Conservation (phyloP, 2,888 invertebrate genomes). For the Lithophane ornitopus region DNA sequence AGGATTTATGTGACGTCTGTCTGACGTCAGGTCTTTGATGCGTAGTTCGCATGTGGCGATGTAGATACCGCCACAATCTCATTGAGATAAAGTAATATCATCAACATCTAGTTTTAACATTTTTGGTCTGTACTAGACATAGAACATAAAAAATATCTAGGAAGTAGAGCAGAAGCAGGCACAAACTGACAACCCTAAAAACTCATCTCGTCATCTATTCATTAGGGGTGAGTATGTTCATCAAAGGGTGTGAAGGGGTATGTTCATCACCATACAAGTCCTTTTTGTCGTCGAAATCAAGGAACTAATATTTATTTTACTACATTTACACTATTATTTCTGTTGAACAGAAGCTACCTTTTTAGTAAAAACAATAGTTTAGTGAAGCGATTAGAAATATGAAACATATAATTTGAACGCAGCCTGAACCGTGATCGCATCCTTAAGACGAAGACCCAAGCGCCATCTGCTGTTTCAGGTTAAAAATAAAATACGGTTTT, state of each 20-base stretch:
- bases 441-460: slow-evolving; percentile 15
- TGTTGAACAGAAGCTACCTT: neutral
- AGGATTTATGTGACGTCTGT: too few relatives aligned
- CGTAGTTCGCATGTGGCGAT: too few relatives aligned
- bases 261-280: neutral
- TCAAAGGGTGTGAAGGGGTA: too few relatives aligned
- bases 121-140: neutral
- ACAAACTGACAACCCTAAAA: neutral
- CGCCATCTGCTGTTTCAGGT: slow-evolving; percentile 76
- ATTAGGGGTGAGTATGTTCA: neutral
- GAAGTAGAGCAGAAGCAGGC: neutral
- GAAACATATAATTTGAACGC: slow-evolving; percentile 5
- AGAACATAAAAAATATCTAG: too few relatives aligned
- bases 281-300: neutral
- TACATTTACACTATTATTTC: neutral
- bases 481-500: slow-evolving; percentile 70
- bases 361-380: neutral
- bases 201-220: too few relatives aligned
- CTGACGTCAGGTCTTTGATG: too few relatives aligned
- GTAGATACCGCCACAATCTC: too few relatives aligned
- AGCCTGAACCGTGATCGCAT: slow-evolving; percentile 35
- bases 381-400: neutral
- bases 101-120: neutral
- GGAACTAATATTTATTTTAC: neutral
- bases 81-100: too few relatives aligned